Evolutionary conservation across 2,888 invertebrate species (phyloP).

Genomic region (Geotrupes spiniger): DNA sequence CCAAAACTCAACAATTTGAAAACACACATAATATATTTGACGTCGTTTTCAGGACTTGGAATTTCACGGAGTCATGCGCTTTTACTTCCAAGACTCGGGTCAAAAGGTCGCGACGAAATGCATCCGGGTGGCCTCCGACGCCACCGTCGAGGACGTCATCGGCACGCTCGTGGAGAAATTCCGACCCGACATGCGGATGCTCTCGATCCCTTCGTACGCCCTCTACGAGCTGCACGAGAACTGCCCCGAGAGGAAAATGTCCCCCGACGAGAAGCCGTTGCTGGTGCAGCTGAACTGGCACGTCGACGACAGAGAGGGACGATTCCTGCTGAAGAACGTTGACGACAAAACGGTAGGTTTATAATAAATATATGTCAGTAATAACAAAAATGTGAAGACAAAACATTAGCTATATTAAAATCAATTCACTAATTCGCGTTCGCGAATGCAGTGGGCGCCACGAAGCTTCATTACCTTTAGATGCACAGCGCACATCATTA

Average conservation of each 20-base stretch:
- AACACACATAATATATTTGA: no score
- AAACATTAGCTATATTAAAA: no score
- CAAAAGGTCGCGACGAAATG: conserved; percentile 99
- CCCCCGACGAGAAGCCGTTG: conserved; percentile 90
- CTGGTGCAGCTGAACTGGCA: conserved; percentile 99
- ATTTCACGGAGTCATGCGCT: conserved; percentile 99
- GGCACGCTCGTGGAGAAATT: conserved; percentile 98
- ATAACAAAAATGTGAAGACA: no score
- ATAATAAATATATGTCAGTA: no score
- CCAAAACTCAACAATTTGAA: no score
- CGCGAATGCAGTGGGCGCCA: no score
- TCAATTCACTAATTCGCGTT: no score
- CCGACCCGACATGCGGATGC: conserved; percentile 98
- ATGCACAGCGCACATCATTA: no score
- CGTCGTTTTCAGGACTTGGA: conserved; percentile 93
- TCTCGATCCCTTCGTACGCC: conserved; percentile 71
- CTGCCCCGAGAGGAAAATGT: conserved; percentile 81
- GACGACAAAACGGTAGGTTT: conserved; percentile 72
- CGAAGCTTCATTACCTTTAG: no score
- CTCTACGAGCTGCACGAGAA: conserved; percentile 68
- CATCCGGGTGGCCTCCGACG: conserved; percentile 95
- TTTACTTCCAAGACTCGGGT: conserved; percentile 98
- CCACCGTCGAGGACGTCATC: conserved; percentile 94
- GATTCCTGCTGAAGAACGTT: conserved; percentile 89
- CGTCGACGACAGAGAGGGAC: conserved; percentile 95